Conservation (phyloP, 2,888 invertebrate species). For the Caenorhabditis becei region DNA sequence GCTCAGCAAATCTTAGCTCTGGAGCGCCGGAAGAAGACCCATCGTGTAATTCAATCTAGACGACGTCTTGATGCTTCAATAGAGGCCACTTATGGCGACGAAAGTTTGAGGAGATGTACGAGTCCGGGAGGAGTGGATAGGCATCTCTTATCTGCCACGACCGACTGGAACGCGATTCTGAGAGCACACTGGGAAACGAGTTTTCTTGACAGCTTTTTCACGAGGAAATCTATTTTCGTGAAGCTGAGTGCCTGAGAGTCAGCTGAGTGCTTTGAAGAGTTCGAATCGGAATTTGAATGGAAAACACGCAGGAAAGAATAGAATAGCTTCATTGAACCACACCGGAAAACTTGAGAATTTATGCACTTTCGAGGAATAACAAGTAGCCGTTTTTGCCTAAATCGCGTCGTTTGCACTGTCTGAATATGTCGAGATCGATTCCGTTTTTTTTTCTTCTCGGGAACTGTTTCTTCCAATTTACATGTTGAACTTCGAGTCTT, state of each 20-base stretch:
- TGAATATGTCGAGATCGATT: constrained; percentile 32
- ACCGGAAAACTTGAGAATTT: constrained; percentile 27
- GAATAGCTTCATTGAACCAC: constrained; percentile 20
- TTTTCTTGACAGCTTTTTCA: constrained; percentile 37
- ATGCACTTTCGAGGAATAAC: constrained; percentile 30
- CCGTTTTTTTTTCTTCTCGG: constrained; percentile 4
- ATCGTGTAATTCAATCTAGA: constrained; percentile 62
- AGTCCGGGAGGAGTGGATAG: background rate
- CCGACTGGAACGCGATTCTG: constrained; percentile 27
- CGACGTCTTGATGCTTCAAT: constrained; percentile 61
- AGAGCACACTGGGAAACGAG: constrained; percentile 19
- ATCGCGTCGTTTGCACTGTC: constrained; percentile 49
- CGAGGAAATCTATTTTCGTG: constrained; percentile 24
- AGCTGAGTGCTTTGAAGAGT: constrained; percentile 6
- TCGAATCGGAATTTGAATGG: background rate
- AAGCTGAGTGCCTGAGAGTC: background rate
- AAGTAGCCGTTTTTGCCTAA: constrained; percentile 48
- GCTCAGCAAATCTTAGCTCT: constrained; percentile 24
- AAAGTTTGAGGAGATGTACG: constrained; percentile 41
- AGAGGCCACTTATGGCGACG: constrained; percentile 59
- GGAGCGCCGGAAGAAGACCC: constrained; percentile 53
- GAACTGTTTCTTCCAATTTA: background rate
- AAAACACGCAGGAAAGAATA: background rate
- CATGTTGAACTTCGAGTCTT: background rate
- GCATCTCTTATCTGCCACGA: constrained; percentile 25